Base-by-base conservation (phyloP, 2,797 vertebrate species). In the Neosilurus hyrtlii region DNA sequence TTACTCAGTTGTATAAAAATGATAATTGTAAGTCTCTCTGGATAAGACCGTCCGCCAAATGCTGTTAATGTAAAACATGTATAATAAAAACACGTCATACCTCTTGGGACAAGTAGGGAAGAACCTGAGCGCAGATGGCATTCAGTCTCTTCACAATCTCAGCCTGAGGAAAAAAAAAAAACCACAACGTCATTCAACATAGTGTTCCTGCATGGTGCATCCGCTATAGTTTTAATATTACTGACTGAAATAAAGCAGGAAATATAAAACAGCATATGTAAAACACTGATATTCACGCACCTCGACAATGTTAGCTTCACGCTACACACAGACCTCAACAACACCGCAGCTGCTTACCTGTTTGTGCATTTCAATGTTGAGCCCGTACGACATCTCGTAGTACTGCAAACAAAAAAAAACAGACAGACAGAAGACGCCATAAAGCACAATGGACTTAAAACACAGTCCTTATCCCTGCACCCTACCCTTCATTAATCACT, bases 281-380 rank as follows among this genome's bases (percentile, higher is more conserved):
- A 43, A 8, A 8, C 8, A 5, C 43, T 43, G 43, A 43, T 43
- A 43, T 43, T 43, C 0, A 43, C 8, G 43, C 8, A 35, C 66
- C 67, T 51, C 6, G 18, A 54, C n/a, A 54, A 52, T 54, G 26
- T 56, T 35, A 56, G 24, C 72, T 22, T 57, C 73, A 3, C n/a
- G 20, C 1, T 30, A 35, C 52, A 57, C 52, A 30, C 12, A 59
- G 18, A 57, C 72, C 59, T 35, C 30, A 52, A 56, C 71, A 56
- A 56, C 52, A 35, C 26, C 12, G 26, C 5, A 9, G 1, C 18
- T 14, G 7, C 90, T 84, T 91, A 98, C 97, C 97, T 99, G 97
- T 93, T 98, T 99, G 94, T 99, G 97, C 97, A 99, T 99, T 94
- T 99, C 97, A 57, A 99, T 99, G 90, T 99, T 99, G 92, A 78